Evolutionary conservation across 1,140 invertebrate genomes (phyloP).

Genomic region (Neoseiulus cucumeris): DNA sequence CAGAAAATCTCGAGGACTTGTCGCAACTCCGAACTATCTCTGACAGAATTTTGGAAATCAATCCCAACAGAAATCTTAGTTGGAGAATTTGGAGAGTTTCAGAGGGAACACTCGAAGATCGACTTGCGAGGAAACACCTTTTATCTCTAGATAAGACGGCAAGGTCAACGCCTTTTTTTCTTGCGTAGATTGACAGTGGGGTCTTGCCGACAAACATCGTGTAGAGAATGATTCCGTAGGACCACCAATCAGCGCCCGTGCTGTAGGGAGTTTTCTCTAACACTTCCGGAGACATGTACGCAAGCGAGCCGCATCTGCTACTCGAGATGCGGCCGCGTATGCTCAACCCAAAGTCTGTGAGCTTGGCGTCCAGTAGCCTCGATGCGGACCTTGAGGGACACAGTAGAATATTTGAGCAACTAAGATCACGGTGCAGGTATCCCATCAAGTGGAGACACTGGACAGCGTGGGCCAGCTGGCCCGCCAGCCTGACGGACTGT

Average conservation of each 20-base stretch:
- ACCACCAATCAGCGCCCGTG: slow-evolving; percentile 14
- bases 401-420: slow-evolving; percentile 3
- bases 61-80: too few species aligned
- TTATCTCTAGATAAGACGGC: not conserved
- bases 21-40: too few species aligned
- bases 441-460: slow-evolving; percentile 12
- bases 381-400: not conserved
- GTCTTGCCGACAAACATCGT: slow-evolving; percentile 11
- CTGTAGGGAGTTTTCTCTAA: slow-evolving; percentile 2
- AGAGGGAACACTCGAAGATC: too few species aligned
- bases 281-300: slow-evolving; percentile 14
- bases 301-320: not conserved
- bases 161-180: not conserved
- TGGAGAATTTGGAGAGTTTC: too few species aligned
- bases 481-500: not conserved
- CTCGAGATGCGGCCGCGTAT: not conserved
- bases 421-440: slow-evolving; percentile 8
- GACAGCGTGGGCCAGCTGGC: slow-evolving; percentile 2
- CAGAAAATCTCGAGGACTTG: too few species aligned
- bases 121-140: not conserved
- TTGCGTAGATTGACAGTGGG: slow-evolving; percentile 12
- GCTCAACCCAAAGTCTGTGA: not conserved
- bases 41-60: too few species aligned
- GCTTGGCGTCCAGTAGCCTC: not conserved
- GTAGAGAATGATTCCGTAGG: slow-evolving; percentile 12